These are phyloP conservation scores for Syngnathus rostellatus DNA, from an alignment of 2,797 vertebrate genomes.

Conservation along the genomic window DNA sequence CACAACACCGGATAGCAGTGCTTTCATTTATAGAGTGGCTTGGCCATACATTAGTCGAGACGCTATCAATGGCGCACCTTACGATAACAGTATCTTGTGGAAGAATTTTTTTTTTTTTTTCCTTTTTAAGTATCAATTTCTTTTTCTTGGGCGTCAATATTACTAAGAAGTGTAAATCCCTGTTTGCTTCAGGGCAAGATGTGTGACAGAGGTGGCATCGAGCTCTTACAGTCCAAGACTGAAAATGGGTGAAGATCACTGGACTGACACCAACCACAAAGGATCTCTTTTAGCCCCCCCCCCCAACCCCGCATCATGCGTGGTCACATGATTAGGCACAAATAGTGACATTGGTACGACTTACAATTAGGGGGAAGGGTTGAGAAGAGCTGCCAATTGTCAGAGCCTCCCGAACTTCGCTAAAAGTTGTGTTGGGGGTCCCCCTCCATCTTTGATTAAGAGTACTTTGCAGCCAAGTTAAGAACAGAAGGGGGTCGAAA, in stretches of 20 bases:
- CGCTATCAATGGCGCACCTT: constrained; percentile 78
- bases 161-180: constrained; percentile 99
- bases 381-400: constrained; percentile 58
- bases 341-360: constrained; percentile 87
- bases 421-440: constrained; percentile 55
- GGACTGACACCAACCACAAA: constrained; percentile 93
- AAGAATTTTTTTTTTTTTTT: constrained; percentile 73
- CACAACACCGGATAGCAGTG: constrained; percentile 66
- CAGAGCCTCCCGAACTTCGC: constrained; percentile 59
- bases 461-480: constrained; percentile 55
- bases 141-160: constrained; percentile 85
- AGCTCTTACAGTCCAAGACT: constrained; percentile 99
- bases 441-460: constrained; percentile 47
- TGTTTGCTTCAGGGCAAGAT: constrained; percentile 99
- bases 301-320: constrained; percentile 74
- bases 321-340: constrained; percentile 92
- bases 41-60: constrained; percentile 40
- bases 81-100: constrained; percentile 69
- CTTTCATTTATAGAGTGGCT: constrained; percentile 43
- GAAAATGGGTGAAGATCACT: constrained; percentile 99
- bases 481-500: constrained; percentile 42
- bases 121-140: constrained; percentile 44
- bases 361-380: constrained; percentile 67
- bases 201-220: constrained; percentile 99
- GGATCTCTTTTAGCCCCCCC: constrained; percentile 94